Conservation (phyloP, 1,140 invertebrate genomes). For the Drosophila suzukii region DNA sequence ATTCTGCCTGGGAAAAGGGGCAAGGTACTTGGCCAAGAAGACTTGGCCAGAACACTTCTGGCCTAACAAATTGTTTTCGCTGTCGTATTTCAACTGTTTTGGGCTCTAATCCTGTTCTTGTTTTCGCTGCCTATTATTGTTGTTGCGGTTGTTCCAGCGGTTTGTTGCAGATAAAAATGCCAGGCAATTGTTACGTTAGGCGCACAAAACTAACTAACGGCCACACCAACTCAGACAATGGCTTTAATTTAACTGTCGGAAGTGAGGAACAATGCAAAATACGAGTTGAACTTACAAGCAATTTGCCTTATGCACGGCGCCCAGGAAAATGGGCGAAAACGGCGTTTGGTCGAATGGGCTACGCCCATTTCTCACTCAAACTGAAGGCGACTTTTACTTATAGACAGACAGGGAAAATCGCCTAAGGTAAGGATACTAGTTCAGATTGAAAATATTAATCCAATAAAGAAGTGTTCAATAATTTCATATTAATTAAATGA, state of each 20-base stretch:
- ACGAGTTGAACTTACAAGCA: conserved; percentile 81
- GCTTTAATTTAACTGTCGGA: conserved; percentile 84
- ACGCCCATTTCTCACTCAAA: conserved; percentile 68
- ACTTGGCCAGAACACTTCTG: conserved; percentile 67
- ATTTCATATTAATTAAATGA: too few relatives aligned
- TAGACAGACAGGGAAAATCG: conserved; percentile 1
- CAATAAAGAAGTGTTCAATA: too few relatives aligned
- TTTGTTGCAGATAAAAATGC: conserved; percentile 72
- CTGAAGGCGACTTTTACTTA: conserved; percentile 12
- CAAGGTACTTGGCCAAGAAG: conserved; percentile 27
- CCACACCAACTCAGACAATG: conserved; percentile 71
- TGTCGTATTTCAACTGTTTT: conserved; percentile 61
- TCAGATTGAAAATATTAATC: too few relatives aligned
- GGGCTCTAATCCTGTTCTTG: conserved; percentile 20
- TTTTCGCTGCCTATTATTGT: conserved; percentile 15
- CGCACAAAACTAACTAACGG: conserved; percentile 61
- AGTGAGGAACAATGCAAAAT: conserved; percentile 80
- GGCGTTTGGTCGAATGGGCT: conserved; percentile 20
- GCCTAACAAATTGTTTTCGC: conserved; percentile 78
- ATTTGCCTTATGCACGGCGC: conserved; percentile 75
- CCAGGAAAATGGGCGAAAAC: conserved; percentile 14
- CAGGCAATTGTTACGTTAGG: conserved; percentile 78
- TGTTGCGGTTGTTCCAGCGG: conserved; percentile 45
- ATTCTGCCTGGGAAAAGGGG: conserved; percentile 5
- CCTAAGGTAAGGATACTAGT: too few relatives aligned